Base-by-base conservation (phyloP, 1,140 invertebrate species). In the Bombus consobrinus region DNA sequence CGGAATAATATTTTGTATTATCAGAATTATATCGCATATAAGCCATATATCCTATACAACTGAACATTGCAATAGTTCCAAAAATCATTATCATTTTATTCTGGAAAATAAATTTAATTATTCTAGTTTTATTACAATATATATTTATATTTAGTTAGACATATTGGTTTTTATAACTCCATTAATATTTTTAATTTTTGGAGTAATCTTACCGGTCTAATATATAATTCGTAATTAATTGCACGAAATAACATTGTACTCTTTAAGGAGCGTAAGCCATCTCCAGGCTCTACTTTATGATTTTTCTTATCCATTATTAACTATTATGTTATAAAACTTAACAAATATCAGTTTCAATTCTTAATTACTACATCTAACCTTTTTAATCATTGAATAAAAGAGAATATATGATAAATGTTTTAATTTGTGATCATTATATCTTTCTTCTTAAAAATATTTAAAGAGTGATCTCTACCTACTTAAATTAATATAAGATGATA, bases 151-250 rank as follows among this genome's bases (percentile, higher is more conserved):
- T 41, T 15, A n/a, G 12, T 41, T 41, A 41, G 12, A n/a, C 1
- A 62, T 12, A 69, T 22, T 69, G 18, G 5, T 71, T 71, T 34
- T 41, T n/a, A 34, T 34, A 32, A 32, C 15, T 15, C 2, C 37
- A 68, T 22, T 37, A 10, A 68, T 37, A 28, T 28, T 37, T 28
- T 77, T 18, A 41, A 78, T 75, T 43, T 68, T 39, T 47, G 9
- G 15, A 18, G 28, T 68, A 62, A 53, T 89, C 87, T 96, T 96
- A 98, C 98, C 87, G 97, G 98, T 95, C 97, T 97, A 5, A 96
- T 96, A 93, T 98, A 98, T 22, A 98, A 94, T 95, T 98, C 98
- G 95, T 97, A 98, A 95, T 98, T 98, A 13, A 98, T 94, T 34
- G 96, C 96, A 91, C 97, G 95, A 93, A 98, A 98, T 43, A 97